Evolutionary conservation across 2,888 invertebrate genomes (phyloP).

Genomic region (Eilema depressum): DNA sequence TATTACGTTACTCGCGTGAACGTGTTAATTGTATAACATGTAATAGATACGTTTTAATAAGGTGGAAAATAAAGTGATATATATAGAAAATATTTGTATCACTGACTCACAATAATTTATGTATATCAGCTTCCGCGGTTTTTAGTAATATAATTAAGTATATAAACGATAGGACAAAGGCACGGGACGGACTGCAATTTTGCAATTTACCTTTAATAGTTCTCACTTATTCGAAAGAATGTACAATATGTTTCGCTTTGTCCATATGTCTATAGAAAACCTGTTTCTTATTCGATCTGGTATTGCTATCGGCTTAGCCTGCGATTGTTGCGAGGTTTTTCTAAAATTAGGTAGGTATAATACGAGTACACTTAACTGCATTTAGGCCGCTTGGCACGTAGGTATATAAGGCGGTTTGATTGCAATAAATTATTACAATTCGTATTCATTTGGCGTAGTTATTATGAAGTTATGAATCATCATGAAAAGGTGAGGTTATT

Average conservation of each 20-base stretch:
- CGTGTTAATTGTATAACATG: too few relatives aligned
- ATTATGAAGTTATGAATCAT: neutral
- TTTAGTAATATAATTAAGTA: conserved; percentile 51
- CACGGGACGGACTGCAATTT: conserved; percentile 39
- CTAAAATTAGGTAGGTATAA: conserved; percentile 20
- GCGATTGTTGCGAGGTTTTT: conserved; percentile 30
- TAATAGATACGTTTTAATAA: too few relatives aligned
- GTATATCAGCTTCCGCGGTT: conserved; percentile 61
- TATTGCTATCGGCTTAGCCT: conserved; percentile 21
- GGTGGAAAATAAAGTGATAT: too few relatives aligned
- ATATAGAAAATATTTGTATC: too few relatives aligned
- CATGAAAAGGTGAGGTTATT: neutral
- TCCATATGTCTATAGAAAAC: conserved; percentile 42
- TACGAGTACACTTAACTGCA: neutral
- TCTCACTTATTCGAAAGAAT: conserved; percentile 48
- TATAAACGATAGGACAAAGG: conserved; percentile 49
- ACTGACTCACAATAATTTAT: conserved; percentile 27
- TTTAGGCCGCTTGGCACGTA: neutral
- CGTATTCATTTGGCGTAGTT: neutral
- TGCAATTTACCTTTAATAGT: conserved; percentile 53
- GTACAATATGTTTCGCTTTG: conserved; percentile 38
- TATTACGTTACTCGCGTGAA: too few relatives aligned
- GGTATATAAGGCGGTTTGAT: neutral
- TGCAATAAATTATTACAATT: neutral
- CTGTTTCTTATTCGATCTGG: conserved; percentile 25